phyloP scores from a whole-genome alignment of 2,113 vertebrate species.

The Azemiops feae region DNA sequence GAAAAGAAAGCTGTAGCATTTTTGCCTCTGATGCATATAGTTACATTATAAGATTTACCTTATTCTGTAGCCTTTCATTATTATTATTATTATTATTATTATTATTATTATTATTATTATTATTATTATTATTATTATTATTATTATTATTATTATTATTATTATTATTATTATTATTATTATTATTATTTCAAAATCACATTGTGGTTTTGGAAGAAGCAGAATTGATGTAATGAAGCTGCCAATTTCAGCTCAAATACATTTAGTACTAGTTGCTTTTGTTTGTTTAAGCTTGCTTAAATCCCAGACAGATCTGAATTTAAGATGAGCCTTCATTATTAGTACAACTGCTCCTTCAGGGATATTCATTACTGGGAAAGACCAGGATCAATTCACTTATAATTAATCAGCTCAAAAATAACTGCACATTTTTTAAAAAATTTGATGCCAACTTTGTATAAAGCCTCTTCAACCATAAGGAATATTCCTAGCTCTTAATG shows the following conservation, averaged over 20 bases:
- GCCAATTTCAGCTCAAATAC: not conserved
- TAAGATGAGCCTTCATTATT: slow-evolving; percentile 4
- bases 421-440: not conserved
- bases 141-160: not conserved
- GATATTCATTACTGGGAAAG: not conserved
- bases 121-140: not conserved
- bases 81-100: not conserved
- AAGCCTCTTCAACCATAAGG: not conserved
- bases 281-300: not conserved
- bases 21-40: not conserved
- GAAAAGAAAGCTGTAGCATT: slow-evolving; percentile 7
- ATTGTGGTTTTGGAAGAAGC: slow-evolving; percentile 4
- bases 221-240: not conserved
- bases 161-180: not conserved
- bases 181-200: not conserved
- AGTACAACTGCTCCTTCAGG: not conserved
- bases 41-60: slow-evolving; percentile 3
- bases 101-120: not conserved
- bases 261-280: not conserved
- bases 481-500: not conserved
- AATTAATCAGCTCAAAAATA: slow-evolving; percentile 17
- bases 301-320: slow-evolving; percentile 3
- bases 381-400: slow-evolving; percentile 6
- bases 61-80: not conserved
- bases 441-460: not conserved